phyloP scores from a whole-genome alignment of 2,113 vertebrate genomes.

The Psittacula cyanocephala region DNA sequence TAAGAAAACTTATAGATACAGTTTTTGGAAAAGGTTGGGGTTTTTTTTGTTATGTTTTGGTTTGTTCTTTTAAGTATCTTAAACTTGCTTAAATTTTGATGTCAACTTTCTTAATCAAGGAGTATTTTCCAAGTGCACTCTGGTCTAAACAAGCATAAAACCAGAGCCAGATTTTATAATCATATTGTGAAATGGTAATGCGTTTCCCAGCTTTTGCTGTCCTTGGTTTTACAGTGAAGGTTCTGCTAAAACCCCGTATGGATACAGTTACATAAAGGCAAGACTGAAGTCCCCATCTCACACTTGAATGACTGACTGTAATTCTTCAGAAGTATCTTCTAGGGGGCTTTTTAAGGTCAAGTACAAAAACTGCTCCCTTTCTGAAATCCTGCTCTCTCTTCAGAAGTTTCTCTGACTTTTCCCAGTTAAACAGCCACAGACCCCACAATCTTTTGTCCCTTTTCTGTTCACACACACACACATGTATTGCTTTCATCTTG shows the following conservation, averaged over 20 bases:
- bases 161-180: neutral
- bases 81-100: neutral
- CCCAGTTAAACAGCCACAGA: neutral
- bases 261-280: neutral
- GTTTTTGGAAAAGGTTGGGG: neutral
- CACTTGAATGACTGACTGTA: neutral
- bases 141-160: neutral
- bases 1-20: neutral
- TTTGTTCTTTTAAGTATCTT: neutral
- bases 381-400: neutral
- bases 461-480: neutral
- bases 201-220: neutral
- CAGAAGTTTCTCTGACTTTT: neutral
- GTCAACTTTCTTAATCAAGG: neutral
- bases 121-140: neutral
- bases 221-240: neutral
- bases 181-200: neutral
- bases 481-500: neutral
- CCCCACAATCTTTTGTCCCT: rapidly evolving
- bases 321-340: neutral
- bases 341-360: neutral
- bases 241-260: neutral
- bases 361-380: neutral
- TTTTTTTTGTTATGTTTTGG: neutral
- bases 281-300: neutral